phyloP scores from a whole-genome alignment of 2,888 invertebrate genomes.

The Neuroscelio doddi region DNA sequence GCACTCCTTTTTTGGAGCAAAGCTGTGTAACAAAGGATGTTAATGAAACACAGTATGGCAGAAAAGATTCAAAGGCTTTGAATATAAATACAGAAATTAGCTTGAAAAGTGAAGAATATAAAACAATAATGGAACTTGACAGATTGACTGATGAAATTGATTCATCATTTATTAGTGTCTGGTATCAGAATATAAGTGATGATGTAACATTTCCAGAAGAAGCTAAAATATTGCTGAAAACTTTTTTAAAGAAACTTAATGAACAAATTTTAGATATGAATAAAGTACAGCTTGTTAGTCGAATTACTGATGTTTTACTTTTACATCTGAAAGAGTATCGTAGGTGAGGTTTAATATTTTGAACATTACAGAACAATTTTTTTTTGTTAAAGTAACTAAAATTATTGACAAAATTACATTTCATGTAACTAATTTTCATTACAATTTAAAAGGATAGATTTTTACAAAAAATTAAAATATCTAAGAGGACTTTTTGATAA shows the following conservation, averaged over 20 bases:
- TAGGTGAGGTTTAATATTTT: slow-evolving; percentile 59
- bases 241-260: slow-evolving; percentile 68
- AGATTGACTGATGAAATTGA: slow-evolving; percentile 71
- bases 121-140: slow-evolving; percentile 18
- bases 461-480: too few species aligned
- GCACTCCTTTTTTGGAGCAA: slow-evolving; percentile 13
- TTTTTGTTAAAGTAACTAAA: too few species aligned
- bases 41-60: slow-evolving; percentile 10
- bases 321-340: slow-evolving; percentile 79
- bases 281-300: slow-evolving; percentile 69
- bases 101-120: slow-evolving; percentile 12
- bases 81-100: slow-evolving; percentile 9
- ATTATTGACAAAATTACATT: too few species aligned
- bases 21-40: slow-evolving; percentile 14
- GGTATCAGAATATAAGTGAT: slow-evolving; percentile 73
- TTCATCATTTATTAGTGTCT: slow-evolving; percentile 71
- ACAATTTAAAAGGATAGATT: too few species aligned
- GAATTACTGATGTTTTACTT: slow-evolving; percentile 74
- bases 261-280: slow-evolving; percentile 69
- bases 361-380: background rate
- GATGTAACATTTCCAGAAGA: slow-evolving; percentile 72
- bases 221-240: slow-evolving; percentile 69
- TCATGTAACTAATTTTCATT: too few species aligned
- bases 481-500: too few species aligned
- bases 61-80: slow-evolving; percentile 13